phyloP scores from a whole-genome alignment of 1,140 invertebrate species.

The Atta texana region DNA sequence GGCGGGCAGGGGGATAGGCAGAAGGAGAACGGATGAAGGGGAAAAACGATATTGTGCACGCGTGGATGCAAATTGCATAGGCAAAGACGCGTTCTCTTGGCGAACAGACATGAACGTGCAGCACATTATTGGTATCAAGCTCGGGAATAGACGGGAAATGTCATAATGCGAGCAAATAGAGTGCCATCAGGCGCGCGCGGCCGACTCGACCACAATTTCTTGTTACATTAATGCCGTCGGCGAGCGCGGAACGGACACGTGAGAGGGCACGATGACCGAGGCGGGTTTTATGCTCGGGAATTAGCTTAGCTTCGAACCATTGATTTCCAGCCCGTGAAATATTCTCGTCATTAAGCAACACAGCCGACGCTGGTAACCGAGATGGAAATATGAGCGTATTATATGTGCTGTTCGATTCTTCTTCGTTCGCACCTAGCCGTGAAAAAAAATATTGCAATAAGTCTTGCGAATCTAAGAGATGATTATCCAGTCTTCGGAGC shows the following conservation, averaged over 20 bases:
- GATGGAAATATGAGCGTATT: slow-evolving; percentile 44
- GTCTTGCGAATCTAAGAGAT: slow-evolving; percentile 39
- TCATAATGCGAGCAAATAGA: slow-evolving; percentile 73
- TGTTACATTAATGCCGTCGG: slow-evolving; percentile 64
- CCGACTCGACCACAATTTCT: slow-evolving; percentile 60
- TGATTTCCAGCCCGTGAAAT: slow-evolving; percentile 60
- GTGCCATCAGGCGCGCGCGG: slow-evolving; percentile 54
- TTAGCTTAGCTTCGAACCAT: slow-evolving; percentile 64
- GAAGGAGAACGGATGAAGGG: slow-evolving; percentile 45
- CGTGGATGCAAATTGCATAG: slow-evolving; percentile 69
- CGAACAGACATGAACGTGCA: slow-evolving; percentile 48
- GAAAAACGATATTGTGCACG: slow-evolving; percentile 47
- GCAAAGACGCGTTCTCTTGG: slow-evolving; percentile 55
- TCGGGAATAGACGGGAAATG: slow-evolving; percentile 63
- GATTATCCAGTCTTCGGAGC: slow-evolving; percentile 46
- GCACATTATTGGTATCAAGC: slow-evolving; percentile 72
- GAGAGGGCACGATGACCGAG: slow-evolving; percentile 43
- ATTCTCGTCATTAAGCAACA: slow-evolving; percentile 61
- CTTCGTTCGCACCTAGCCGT: slow-evolving; percentile 43
- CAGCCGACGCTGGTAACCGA: slow-evolving; percentile 35
- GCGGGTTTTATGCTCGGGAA: slow-evolving; percentile 59
- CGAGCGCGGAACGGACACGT: slow-evolving; percentile 42
- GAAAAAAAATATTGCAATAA: slow-evolving; percentile 12
- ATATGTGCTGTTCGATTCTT: slow-evolving; percentile 45
- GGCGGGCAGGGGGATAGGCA: not conserved